Conservation (phyloP, 2,797 vertebrate species). For the Antrozous pallidus region DNA sequence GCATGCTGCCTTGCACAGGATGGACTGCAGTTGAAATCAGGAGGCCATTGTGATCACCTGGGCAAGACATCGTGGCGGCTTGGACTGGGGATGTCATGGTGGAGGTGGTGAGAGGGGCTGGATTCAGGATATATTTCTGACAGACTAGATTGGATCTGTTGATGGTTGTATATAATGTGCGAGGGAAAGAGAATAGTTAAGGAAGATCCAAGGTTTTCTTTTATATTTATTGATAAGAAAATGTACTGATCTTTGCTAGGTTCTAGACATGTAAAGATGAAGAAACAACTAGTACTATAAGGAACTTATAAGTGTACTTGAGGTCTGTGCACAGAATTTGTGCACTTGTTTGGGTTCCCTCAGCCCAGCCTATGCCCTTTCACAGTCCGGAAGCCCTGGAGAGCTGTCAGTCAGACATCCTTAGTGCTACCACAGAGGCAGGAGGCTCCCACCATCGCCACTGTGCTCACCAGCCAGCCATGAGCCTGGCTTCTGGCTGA, state of each 20-base stretch:
- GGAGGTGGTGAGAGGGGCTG: background rate
- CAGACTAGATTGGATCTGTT: background rate
- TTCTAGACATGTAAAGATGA: background rate
- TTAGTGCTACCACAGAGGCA: too few relatives aligned
- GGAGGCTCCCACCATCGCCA: too few relatives aligned
- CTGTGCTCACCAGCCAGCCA: too few relatives aligned
- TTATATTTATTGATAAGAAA: background rate
- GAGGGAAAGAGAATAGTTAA: background rate
- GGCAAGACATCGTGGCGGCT: background rate
- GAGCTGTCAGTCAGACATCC: too few relatives aligned
- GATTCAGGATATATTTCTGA: background rate
- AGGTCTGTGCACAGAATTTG: too few relatives aligned
- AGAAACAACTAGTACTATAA: background rate
- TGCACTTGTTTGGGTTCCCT: too few relatives aligned
- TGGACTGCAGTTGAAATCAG: background rate
- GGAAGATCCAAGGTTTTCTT: background rate
- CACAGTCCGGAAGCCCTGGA: too few relatives aligned
- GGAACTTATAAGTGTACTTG: background rate
- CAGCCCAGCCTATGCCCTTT: too few relatives aligned
- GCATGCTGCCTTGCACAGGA: background rate
- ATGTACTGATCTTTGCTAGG: background rate
- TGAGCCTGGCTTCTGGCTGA: too few relatives aligned
- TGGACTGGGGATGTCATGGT: background rate
- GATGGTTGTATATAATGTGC: background rate
- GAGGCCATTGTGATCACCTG: background rate